These are phyloP conservation scores for Limnodromus scolopaceus DNA, from an alignment of 2,797 vertebrate genomes.

Conservation along the genomic window DNA sequence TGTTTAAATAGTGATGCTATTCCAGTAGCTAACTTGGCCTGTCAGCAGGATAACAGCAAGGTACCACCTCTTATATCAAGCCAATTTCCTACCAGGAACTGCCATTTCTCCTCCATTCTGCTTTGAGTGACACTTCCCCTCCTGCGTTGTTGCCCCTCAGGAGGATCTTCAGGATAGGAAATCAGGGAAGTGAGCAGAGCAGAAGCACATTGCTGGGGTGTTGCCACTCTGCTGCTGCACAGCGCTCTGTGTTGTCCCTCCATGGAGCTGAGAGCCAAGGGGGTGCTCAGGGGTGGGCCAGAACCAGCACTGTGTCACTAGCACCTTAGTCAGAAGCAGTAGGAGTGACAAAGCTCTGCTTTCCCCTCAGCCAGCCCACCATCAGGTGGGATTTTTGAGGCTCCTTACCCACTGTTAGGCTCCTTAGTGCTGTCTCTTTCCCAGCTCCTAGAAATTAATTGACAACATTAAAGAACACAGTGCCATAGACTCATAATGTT, in stretches of 20 bases:
- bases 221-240: not conserved
- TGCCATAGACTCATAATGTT: not conserved
- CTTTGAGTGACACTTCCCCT: not conserved
- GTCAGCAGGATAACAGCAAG: slow-evolving; percentile 1
- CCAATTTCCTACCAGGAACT: not conserved
- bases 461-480: not conserved
- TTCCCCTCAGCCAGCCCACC: not conserved
- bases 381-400: not conserved
- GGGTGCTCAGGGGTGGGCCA: not conserved
- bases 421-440: not conserved
- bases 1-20: not conserved
- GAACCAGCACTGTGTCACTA: not conserved
- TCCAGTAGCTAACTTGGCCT: not conserved
- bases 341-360: not conserved
- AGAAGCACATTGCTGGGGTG: not conserved
- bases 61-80: not conserved
- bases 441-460: not conserved
- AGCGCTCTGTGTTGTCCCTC: not conserved
- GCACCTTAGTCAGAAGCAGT: not conserved
- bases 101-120: not conserved
- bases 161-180: not conserved
- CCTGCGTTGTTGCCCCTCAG: not conserved
- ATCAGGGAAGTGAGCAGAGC: not conserved
- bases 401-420: not conserved
- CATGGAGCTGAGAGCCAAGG: not conserved